Evolutionary conservation across 2,888 invertebrate species (phyloP).

Genomic region (Empis stercorea): DNA sequence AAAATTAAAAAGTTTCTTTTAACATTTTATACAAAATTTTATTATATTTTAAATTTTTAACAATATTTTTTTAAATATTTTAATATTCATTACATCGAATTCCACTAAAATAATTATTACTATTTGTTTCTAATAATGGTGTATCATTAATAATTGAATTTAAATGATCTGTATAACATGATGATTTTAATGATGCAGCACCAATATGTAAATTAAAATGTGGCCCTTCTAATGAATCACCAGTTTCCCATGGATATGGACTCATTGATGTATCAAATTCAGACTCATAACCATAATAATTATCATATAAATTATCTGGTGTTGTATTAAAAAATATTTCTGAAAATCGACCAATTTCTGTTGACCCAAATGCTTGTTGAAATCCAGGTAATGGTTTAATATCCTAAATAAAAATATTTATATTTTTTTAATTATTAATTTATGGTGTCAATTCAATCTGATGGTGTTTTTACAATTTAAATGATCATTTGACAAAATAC

Average conservation of each 20-base stretch:
- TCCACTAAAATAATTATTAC: constrained; percentile 17
- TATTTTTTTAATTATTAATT: not conserved
- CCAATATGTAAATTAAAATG: constrained; percentile 20
- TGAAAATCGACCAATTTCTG: constrained; percentile 73
- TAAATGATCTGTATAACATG: constrained; percentile 16
- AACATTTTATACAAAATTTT: not conserved
- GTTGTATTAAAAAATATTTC: constrained; percentile 44
- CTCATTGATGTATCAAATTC: constrained; percentile 18
- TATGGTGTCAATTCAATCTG: too few species aligned
- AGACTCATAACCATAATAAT: constrained; percentile 15
- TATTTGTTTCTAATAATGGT: constrained; percentile 12
- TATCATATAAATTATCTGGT: constrained; percentile 20
- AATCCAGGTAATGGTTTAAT: constrained; percentile 58
- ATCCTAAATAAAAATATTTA: constrained; percentile 16
- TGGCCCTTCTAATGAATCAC: constrained; percentile 19
- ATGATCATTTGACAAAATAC: too few species aligned
- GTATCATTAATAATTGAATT: constrained; percentile 10
- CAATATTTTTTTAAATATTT: constrained; percentile 4
- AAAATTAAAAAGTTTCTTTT: too few species aligned
- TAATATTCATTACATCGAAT: constrained; percentile 21
- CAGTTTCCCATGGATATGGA: constrained; percentile 20
- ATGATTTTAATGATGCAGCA: constrained; percentile 18
- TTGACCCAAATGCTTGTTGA: constrained; percentile 75
- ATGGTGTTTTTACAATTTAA: too few species aligned
- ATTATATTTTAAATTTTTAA: not conserved